Base-by-base conservation (phyloP, 2,113 vertebrate species). In the Nannospalax galili region DNA sequence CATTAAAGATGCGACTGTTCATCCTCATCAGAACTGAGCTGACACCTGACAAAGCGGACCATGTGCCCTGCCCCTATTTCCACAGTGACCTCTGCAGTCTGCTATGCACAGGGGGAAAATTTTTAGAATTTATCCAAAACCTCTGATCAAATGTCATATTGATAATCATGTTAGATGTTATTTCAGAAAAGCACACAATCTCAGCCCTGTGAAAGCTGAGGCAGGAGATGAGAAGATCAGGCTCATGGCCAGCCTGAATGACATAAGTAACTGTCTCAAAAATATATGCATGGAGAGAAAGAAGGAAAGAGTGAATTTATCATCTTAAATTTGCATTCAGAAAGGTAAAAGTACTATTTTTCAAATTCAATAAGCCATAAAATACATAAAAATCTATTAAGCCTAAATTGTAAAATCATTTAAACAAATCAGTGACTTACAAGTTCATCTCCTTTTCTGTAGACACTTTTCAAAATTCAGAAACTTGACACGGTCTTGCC, bases 21-120 rank as follows among this genome's bases (percentile, higher is more conserved):
- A 95, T 92, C 93, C 35, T 98, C 96, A 91, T 97, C 92, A 97
- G 92, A 95, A 82, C 93, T 75, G 85, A 95, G 87, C 42, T 86
- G 94, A 88, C 87, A 95, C 84, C 48, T 91, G 95, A 93, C 93
- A 91, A 69, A 82, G 84, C 80, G 75, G 93, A 97, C 82, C 93
- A 74, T 40, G 2, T 16, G 1, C 17, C 67, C 67, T 8, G 45
- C 65, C 14, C 8, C 32, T 24, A 1, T n/a, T 79, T 81, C 26
- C 74, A 42, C 45, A 52, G 11, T 48, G 79, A 81, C 58, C n/a
- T 72, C 5, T 20, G 10, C 62, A 37, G 73, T 30, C 40, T 14
- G 87, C 72, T 37, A 4, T 48, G 37, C 92, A 60, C 69, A 1
- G 20, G 28, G 20, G 24, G 28, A 40, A 48, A 87, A 24, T 20